Base-by-base conservation (phyloP, 2,797 vertebrate species). In the Poeciliopsis turneri region DNA sequence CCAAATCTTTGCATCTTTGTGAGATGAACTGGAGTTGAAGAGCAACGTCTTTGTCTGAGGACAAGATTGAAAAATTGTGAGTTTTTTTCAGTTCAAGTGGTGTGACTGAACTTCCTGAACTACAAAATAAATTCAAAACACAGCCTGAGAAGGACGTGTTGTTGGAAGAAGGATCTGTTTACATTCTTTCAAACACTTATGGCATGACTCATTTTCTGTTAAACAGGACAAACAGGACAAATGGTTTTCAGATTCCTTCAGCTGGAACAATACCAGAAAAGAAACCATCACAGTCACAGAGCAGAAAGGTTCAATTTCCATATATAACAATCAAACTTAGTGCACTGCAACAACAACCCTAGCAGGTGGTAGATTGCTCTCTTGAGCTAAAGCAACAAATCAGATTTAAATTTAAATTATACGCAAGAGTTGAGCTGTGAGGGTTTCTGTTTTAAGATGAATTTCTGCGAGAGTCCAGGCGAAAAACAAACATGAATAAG, bases 351-450 rank as follows among this genome's bases (percentile, higher is more conserved):
- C 76, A 84, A 78, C 76, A 78, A 77, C 55, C 84, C 64, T 72
- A 49, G 83, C 53, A 68, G 83, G 85, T 43, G 78, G 84, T 77
- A 78, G 81, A 86, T 86, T 90, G 83, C 80, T 78, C 70, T 80
- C 20, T 75, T 79, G 53, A 89, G 86, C 73, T 79, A 66, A 55
- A 33, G 72, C 69, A 86, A 85, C 55, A 81, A 80, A 87, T 82
- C 46, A 75, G 51, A 75, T 75, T 71, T 53, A 41, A 83, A 57
- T 57, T 79, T 74, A 78, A 89, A 74, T 76, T 78, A 75, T 55
- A 70, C 71, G 77, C 68, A 5, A 72, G 61, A 72, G 69, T 16
- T n/a, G 76, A 74, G 77, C 53, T 9, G 10, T 23, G 43, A 53
- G 82, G 45, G 49, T 45, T 78, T 78, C 45, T 79, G 28, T 45